phyloP scores from a whole-genome alignment of 2,113 vertebrate genomes.

The Urocynchramus pylzowi region DNA sequence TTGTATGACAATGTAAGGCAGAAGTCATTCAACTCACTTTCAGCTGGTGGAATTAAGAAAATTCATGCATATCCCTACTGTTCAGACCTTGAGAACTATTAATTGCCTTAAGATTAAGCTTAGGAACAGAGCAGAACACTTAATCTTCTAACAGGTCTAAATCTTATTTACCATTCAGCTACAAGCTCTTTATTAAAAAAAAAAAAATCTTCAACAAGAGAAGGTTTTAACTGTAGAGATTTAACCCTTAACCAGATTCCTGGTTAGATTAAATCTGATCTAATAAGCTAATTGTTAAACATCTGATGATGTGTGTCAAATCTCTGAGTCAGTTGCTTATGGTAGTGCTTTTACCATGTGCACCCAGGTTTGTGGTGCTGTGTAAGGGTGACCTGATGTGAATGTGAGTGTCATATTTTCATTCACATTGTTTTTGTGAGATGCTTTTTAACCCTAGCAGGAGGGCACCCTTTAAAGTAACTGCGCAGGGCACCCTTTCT shows the following conservation, averaged over 20 bases:
- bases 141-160: conserved; percentile 52
- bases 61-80: neutral
- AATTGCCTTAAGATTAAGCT: conserved; percentile 38
- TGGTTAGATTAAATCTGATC: neutral
- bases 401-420: neutral
- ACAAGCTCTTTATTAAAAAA: conserved; percentile 6
- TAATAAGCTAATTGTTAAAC: neutral
- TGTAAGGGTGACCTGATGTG: neutral
- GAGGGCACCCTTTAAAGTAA: neutral
- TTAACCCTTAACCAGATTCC: neutral
- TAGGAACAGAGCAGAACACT: conserved; percentile 47
- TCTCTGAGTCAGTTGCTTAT: neutral
- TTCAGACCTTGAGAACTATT: conserved; percentile 30
- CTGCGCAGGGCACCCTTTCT: neutral
- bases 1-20: neutral
- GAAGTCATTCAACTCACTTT: neutral
- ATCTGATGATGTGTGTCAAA: neutral
- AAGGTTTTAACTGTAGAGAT: neutral
- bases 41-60: conserved; percentile 21
- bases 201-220: neutral
- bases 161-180: conserved; percentile 33
- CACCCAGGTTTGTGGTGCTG: neutral
- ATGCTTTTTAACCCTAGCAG: neutral
- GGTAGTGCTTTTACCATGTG: neutral
- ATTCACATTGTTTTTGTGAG: neutral